A percentile compares a stretch with the other conserved stretches of the same genome.
These are phyloP conservation scores for Astreopora myriophthalma DNA, from an alignment of 64 coral and sea anemone genomes.

Conservation along the genomic window DNA sequence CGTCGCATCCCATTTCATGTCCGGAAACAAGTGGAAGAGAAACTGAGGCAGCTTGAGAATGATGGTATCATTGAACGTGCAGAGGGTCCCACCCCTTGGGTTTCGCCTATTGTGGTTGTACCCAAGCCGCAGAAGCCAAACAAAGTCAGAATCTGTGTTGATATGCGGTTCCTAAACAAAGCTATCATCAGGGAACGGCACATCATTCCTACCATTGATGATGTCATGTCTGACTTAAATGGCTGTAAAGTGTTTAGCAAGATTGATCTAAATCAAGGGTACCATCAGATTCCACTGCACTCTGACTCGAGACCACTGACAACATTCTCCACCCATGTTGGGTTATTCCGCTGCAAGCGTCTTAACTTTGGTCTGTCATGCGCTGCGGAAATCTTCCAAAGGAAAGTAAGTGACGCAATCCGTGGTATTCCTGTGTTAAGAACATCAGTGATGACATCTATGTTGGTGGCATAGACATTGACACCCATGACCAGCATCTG, in stretches of 20 bases:
- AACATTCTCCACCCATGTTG: constrained; percentile 61
- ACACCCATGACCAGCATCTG: constrained; percentile 35
- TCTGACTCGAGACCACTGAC: constrained; percentile 38
- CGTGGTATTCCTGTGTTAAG: too few relatives aligned
- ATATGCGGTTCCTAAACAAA: constrained; percentile 24
- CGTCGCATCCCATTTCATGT: constrained; percentile 49
- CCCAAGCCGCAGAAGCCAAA: constrained; percentile 48
- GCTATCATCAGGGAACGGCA: constrained; percentile 43
- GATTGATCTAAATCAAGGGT: constrained; percentile 32
- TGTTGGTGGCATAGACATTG: constrained; percentile 21
- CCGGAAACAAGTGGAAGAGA: constrained; percentile 67
- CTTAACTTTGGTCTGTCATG: constrained; percentile 37
- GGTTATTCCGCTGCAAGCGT: constrained; percentile 22
- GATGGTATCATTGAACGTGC: constrained; percentile 67
- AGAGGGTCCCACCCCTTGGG: constrained; percentile 69
- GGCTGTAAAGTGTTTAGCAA: constrained; percentile 59
- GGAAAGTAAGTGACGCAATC: background rate
- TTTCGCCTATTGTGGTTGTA: constrained; percentile 64
- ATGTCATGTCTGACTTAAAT: constrained; percentile 47
- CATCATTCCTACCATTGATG: constrained; percentile 35
- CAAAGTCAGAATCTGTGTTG: constrained; percentile 67
- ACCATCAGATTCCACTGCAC: constrained; percentile 59
- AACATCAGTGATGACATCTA: background rate
- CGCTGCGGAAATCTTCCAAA: constrained; percentile 36
- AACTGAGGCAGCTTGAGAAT: constrained; percentile 48